These are phyloP conservation scores for Galagoides demidoff DNA, from an alignment of 2,797 vertebrate genomes.

Conservation along the genomic window DNA sequence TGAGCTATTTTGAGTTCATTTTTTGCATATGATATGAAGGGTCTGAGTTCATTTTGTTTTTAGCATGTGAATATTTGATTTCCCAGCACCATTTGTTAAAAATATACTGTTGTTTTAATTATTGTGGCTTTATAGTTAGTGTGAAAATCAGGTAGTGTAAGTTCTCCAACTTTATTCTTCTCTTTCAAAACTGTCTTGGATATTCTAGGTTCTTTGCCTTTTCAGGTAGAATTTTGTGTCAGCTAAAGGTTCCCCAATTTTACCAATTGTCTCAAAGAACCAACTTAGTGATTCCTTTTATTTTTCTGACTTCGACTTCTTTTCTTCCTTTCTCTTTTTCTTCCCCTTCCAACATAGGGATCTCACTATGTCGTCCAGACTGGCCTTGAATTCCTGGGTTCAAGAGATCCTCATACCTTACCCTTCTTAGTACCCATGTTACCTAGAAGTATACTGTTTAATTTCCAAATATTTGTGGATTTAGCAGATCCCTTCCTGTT, in stretches of 20 bases:
- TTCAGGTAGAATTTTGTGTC: not conserved
- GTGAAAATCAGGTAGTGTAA: not conserved
- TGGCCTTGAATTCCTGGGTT: not conserved
- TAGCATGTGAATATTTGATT: not conserved
- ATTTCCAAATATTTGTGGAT: not conserved
- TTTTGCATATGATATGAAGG: not conserved
- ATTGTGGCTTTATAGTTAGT: not conserved
- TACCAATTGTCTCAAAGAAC: constrained; percentile 40
- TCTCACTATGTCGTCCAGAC: not conserved
- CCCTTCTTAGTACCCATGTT: not conserved
- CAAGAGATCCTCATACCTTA: not conserved
- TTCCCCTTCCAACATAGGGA: not conserved
- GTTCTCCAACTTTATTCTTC: not conserved
- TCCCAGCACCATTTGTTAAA: not conserved
- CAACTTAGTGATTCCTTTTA: not conserved
- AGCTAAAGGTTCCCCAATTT: not conserved
- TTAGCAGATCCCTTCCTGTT: not conserved
- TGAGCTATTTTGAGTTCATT: not conserved
- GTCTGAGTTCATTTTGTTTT: not conserved
- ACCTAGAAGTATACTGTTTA: not conserved
- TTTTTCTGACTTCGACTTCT: not conserved
- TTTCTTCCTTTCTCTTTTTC: not conserved
- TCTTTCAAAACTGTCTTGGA: not conserved
- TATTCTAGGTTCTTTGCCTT: not conserved
- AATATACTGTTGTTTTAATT: not conserved